Percentiles rank a stretch among this genome's conserved stretches.
Conservation (phyloP, 1,140 invertebrate species). For the Drosophila repleta region DNA sequence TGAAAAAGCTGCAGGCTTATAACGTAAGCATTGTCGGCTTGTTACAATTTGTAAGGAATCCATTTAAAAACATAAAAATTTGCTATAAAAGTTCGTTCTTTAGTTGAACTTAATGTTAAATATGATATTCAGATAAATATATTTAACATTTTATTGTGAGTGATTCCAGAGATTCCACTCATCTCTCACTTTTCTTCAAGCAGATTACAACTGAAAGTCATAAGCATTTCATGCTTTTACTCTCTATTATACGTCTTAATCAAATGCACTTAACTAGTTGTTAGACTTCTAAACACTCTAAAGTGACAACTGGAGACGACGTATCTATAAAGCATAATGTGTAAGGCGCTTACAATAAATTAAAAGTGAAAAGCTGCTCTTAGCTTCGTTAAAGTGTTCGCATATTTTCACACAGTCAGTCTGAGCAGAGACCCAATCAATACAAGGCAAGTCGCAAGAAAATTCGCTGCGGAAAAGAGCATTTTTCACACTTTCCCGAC, state of each 20-base stretch:
- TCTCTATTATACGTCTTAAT: not conserved
- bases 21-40: too few species aligned
- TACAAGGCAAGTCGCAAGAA: constrained; percentile 5
- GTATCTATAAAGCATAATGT: constrained; percentile 11
- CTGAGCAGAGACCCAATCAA: constrained; percentile 10
- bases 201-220: too few species aligned
- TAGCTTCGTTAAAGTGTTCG: constrained; percentile 36
- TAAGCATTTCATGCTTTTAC: too few species aligned
- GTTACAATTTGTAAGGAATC: too few species aligned
- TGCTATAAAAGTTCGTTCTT: too few species aligned
- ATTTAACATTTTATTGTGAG: too few species aligned
- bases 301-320: not conserved
- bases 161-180: too few species aligned
- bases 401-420: constrained; percentile 23
- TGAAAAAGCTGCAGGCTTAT: too few species aligned
- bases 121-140: too few species aligned
- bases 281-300: not conserved
- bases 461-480: constrained; percentile 21
- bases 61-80: too few species aligned
- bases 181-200: too few species aligned
- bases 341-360: constrained; percentile 26
- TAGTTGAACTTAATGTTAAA: too few species aligned
- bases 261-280: not conserved
- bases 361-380: constrained; percentile 28
- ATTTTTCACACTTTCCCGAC: constrained; percentile 46